Conservation (phyloP, 2,113 vertebrate genomes). For the Coregonus clupeaformis region DNA sequence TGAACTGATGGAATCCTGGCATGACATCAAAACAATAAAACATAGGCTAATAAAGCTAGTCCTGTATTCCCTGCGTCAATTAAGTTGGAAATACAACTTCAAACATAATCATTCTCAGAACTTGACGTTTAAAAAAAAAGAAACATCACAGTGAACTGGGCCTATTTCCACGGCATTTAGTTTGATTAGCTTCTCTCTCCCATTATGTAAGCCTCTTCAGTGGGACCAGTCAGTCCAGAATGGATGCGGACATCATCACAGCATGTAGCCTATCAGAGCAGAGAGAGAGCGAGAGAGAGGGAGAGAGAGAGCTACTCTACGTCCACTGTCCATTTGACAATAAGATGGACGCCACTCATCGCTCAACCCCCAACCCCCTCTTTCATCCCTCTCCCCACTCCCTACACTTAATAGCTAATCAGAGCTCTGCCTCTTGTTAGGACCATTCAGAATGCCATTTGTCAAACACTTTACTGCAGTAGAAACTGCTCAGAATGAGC, state of each 20-base stretch:
- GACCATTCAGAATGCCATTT: background rate
- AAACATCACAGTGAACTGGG: background rate
- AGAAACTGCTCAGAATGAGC: no score
- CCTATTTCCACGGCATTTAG: background rate
- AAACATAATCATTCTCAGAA: background rate
- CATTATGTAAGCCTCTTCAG: conserved; percentile 18
- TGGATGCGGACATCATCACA: background rate
- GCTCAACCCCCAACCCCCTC: background rate
- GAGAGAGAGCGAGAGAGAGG: background rate
- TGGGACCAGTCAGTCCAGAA: background rate
- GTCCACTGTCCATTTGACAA: conserved; percentile 16
- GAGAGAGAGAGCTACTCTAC: background rate
- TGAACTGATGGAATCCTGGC: background rate
- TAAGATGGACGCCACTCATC: conserved; percentile 6
- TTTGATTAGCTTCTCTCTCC: background rate
- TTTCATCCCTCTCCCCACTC: background rate
- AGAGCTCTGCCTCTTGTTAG: background rate
- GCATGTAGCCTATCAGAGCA: background rate
- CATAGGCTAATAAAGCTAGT: conserved; percentile 6
- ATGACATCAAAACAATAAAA: conserved; percentile 11
- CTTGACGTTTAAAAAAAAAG: background rate
- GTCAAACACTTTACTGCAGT: no score
- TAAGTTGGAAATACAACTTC: background rate
- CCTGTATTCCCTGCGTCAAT: conserved; percentile 13
- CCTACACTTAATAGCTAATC: background rate